Evolutionary conservation across 2,797 vertebrate species (phyloP).

Genomic region (Lepilemur ruficaudatus): DNA sequence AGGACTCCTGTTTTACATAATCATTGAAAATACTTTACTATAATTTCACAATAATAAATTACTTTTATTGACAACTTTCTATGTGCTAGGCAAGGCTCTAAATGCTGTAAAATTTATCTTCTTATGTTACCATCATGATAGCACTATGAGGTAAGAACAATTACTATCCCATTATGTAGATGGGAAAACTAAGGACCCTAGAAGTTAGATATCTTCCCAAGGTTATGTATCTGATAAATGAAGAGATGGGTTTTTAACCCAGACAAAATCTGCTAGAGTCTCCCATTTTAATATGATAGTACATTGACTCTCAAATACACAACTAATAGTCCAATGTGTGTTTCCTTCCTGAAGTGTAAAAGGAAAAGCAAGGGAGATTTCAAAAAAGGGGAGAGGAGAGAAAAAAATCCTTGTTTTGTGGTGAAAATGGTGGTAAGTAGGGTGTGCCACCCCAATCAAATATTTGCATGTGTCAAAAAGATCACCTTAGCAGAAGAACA

Average conservation of each 20-base stretch:
- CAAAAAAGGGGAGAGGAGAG: neutral
- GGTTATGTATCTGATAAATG: neutral
- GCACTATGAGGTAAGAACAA: neutral
- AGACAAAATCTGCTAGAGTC: neutral
- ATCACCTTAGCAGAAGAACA: neutral
- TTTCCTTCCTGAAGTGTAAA: neutral
- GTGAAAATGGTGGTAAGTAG: neutral
- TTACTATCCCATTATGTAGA: neutral
- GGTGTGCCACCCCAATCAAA: neutral
- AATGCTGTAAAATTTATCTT: slow-evolving; percentile 38
- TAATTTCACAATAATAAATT: neutral
- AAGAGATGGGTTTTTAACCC: neutral
- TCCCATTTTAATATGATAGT: neutral
- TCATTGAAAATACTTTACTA: slow-evolving; percentile 41
- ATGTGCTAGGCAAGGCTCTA: neutral
- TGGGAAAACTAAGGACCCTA: neutral
- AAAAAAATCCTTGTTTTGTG: neutral
- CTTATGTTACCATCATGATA: neutral
- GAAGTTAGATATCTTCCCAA: neutral
- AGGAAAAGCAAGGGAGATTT: neutral
- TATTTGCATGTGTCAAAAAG: neutral
- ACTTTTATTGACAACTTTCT: neutral
- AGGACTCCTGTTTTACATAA: neutral
- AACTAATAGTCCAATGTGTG: neutral
- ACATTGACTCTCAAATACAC: neutral